Conservation (phyloP, 2,113 vertebrate genomes). For the Hemibagrus wyckioides region DNA sequence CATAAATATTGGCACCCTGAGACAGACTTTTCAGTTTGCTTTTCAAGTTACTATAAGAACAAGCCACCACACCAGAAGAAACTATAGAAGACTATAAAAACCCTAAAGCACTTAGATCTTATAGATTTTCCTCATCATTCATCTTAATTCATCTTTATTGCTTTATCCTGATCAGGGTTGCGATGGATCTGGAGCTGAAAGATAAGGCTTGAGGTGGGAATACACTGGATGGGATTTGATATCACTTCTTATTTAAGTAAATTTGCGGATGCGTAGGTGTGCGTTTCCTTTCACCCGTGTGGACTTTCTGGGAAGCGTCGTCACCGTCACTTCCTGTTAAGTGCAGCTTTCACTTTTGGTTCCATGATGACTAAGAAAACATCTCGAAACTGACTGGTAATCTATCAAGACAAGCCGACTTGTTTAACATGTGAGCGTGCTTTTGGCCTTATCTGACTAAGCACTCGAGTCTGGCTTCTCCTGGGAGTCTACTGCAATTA, state of each 20-base stretch:
- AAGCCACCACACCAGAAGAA: not conserved
- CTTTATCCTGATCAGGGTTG: not conserved
- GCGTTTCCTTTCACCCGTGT: not conserved
- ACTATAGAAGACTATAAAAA: not conserved
- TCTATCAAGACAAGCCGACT: not conserved
- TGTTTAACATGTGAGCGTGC: not conserved
- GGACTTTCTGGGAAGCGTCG: not conserved
- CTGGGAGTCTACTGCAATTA: conserved; percentile 62
- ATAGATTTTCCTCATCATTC: not conserved
- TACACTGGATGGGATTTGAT: not conserved
- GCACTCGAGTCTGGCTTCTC: conserved; percentile 52
- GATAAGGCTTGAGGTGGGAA: not conserved
- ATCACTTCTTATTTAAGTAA: not conserved
- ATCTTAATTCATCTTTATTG: not conserved
- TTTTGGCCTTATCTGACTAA: conserved; percentile 23
- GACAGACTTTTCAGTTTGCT: not conserved
- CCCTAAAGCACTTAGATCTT: not conserved
- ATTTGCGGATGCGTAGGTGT: not conserved
- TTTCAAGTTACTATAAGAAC: not conserved
- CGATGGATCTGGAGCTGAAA: not conserved
- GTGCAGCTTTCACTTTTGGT: conserved; percentile 8
- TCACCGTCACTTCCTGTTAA: not conserved
- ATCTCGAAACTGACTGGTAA: not conserved
- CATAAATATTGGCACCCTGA: not conserved
- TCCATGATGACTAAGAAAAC: not conserved